Evolutionary conservation across 2,888 invertebrate species (phyloP).

Genomic region (Catonia carolina): DNA sequence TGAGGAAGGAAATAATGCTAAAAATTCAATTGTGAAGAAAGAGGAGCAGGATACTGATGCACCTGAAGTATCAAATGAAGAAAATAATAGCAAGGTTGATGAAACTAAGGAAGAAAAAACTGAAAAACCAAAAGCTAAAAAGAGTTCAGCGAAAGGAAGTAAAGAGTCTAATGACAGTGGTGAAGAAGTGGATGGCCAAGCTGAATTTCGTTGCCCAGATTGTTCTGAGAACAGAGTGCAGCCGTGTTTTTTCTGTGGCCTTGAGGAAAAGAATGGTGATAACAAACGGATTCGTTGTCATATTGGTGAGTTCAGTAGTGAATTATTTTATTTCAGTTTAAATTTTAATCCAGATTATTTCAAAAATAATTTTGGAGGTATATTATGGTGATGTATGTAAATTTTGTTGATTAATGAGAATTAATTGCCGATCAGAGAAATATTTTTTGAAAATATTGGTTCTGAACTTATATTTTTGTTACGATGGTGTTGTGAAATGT

Average conservation of each 20-base stretch:
- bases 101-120: conserved; percentile 17
- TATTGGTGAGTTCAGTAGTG: conserved; percentile 20
- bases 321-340: too few species aligned
- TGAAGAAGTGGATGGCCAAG: conserved; percentile 31
- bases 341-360: too few species aligned
- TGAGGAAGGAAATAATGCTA: conserved; percentile 28
- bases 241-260: conserved; percentile 60
- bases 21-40: conserved; percentile 6
- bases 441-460: too few species aligned
- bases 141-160: conserved; percentile 37
- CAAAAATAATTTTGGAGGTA: too few species aligned
- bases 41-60: neutral
- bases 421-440: too few species aligned
- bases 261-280: conserved; percentile 39
- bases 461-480: too few species aligned
- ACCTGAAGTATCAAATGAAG: neutral
- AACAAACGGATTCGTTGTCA: conserved; percentile 46
- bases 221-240: conserved; percentile 54
- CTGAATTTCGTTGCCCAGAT: conserved; percentile 52
- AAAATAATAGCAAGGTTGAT: conserved; percentile 18
- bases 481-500: too few species aligned
- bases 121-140: conserved; percentile 6
- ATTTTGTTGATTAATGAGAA: too few species aligned
- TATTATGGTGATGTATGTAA: too few species aligned
- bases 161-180: conserved; percentile 29